phyloP scores from a whole-genome alignment of 2,113 vertebrate species.

The Caretta caretta region DNA sequence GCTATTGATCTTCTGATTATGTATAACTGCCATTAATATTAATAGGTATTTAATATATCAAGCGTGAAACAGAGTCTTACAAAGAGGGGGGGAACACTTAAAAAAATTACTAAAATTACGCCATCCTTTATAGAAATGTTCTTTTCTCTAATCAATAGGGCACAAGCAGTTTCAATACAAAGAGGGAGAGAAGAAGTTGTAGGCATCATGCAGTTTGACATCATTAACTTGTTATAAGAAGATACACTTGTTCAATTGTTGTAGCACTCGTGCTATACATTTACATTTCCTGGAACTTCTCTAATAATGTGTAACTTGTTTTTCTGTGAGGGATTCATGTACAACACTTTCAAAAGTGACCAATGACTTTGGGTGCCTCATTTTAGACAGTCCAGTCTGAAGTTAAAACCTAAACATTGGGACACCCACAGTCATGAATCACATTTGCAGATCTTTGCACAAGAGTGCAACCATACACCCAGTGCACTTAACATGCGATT shows the following conservation, averaged over 20 bases:
- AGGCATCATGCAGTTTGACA: not conserved
- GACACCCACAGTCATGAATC: not conserved
- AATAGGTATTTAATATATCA: not conserved
- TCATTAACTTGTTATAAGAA: not conserved
- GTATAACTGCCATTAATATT: not conserved
- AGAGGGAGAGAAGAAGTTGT: not conserved
- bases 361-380: not conserved
- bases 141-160: not conserved
- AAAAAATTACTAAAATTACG: not conserved
- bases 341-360: not conserved
- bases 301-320: not conserved
- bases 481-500: accelerated
- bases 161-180: not conserved
- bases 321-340: not conserved
- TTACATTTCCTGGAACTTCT: not conserved
- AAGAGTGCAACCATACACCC: not conserved
- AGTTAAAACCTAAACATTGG: not conserved
- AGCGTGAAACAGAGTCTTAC: not conserved
- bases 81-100: not conserved
- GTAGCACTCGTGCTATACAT: not conserved
- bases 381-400: no score
- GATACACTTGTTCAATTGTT: not conserved
- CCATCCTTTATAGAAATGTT: not conserved
- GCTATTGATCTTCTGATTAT: not conserved
- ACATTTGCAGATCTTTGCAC: not conserved